Base-by-base conservation (phyloP, 2,797 vertebrate genomes). In the Microchirus variegatus region DNA sequence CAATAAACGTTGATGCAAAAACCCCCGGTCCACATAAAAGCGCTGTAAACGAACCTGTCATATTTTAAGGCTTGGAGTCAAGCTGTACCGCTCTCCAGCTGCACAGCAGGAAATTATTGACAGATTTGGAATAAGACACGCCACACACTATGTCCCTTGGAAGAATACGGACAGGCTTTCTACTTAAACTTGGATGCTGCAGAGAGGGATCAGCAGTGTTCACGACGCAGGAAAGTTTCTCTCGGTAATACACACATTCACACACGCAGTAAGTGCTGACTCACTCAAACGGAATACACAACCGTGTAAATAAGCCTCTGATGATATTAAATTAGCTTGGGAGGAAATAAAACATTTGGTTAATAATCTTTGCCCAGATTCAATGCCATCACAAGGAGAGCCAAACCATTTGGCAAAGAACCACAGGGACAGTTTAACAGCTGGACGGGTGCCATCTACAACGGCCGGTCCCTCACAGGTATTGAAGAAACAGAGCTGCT, bases 311-410 rank as follows among this genome's bases (percentile, higher is more conserved):
- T 64, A 82, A 73, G 61, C 58, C 74, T 76, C 65, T 46, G 53
- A 78, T 70, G 59, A 63, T 67, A 65, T 64, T 62, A 69, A 84
- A 83, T 74, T 81, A 67, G 60, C 72, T 55, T 43, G 41, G 59
- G 76, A 78, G 18, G 59, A 72, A 74, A 80, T 80, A 82, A 78
- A 69, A 70, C 71, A 55, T 83, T 73, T 63, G 54, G 69, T 81
- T 80, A 60, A 79, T 80, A 83, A 78, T 73, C 78, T 70, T 65
- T 75, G 70, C 64, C 52, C 14, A 11, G 61, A 49, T 74, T 83
- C 66, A 84, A 70, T 85, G 81, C 54, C 83, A 70, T 72, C 44
- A 46, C 65, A 83, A 75, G 75, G 75, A 73, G 55, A 82, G 76
- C 67, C 80, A 81, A 75, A 80, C 69, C 56, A 75, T 84, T 80